A percentile compares a stretch with the other conserved stretches of the same genome.
phyloP scores from a whole-genome alignment of 1,140 invertebrate species.

The Tyrophagus putrescentiae region DNA sequence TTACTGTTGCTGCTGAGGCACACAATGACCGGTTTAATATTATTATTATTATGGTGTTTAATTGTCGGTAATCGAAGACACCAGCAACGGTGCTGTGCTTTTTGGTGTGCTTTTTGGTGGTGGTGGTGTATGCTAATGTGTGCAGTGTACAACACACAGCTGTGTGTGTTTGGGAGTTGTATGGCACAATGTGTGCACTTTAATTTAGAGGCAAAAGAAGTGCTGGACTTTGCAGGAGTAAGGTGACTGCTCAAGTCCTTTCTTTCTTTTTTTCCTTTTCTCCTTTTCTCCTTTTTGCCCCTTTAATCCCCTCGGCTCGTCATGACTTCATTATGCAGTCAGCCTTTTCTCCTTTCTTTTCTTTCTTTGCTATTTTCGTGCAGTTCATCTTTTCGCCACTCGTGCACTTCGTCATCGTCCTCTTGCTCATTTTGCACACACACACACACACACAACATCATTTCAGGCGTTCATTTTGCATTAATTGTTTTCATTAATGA shows the following conservation, averaged over 20 bases:
- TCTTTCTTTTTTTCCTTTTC: too few species aligned
- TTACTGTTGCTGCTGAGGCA: too few species aligned
- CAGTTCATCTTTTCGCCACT: too few species aligned
- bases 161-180: too few species aligned
- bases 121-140: not conserved
- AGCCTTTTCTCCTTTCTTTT: too few species aligned
- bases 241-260: not conserved
- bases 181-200: not conserved
- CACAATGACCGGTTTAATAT: too few species aligned
- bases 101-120: not conserved
- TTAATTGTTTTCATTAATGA: slow-evolving; percentile 12
- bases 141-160: not conserved
- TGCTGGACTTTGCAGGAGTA: not conserved
- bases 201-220: not conserved
- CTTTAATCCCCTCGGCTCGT: not conserved
- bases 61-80: too few species aligned
- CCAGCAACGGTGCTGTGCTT: too few species aligned
- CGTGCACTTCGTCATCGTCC: not conserved
- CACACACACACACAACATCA: not conserved
- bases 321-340: slow-evolving; percentile 8
- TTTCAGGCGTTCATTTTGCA: not conserved
- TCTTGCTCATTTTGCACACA: not conserved
- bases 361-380: too few species aligned
- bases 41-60: too few species aligned
- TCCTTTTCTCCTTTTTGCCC: not conserved